Conservation (phyloP, 1,140 invertebrate species). For the Drosophila repletoides region DNA sequence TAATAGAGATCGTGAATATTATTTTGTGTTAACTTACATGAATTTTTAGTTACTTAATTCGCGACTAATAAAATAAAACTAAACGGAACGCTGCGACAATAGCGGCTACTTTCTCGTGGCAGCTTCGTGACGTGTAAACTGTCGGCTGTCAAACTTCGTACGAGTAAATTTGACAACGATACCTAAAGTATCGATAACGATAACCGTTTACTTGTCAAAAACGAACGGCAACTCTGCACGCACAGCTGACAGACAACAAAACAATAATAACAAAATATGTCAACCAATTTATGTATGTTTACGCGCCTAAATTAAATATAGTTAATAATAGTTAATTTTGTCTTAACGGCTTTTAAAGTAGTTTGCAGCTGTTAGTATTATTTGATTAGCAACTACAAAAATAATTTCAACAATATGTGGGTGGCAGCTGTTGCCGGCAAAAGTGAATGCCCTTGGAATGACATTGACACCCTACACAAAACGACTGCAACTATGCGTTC, state of each 20-base stretch:
- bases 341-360: too few relatives aligned
- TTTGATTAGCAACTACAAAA: too few relatives aligned
- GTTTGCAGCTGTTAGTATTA: neutral
- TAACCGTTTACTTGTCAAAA: too few relatives aligned
- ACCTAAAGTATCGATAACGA: slow-evolving; percentile 19
- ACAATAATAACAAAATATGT: slow-evolving; percentile 38
- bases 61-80: slow-evolving; percentile 35
- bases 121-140: slow-evolving; percentile 75
- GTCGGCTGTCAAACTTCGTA: slow-evolving; percentile 61
- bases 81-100: slow-evolving; percentile 19
- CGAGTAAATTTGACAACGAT: slow-evolving; percentile 2
- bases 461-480: slow-evolving; percentile 68
- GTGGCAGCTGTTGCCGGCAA: slow-evolving; percentile 41
- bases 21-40: slow-evolving; percentile 58
- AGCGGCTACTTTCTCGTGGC: slow-evolving; percentile 61
- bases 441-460: slow-evolving; percentile 69
- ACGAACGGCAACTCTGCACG: slow-evolving; percentile 10
- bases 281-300: slow-evolving; percentile 20
- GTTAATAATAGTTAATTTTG: neutral
- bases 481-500: neutral
- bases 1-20: neutral
- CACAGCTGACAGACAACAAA: slow-evolving; percentile 51
- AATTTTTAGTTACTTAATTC: slow-evolving; percentile 39
- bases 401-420: too few relatives aligned
- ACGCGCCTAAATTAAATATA: neutral